Conservation (phyloP, 64 coral and sea anemone genomes). For the Trachythela sp. region DNA sequence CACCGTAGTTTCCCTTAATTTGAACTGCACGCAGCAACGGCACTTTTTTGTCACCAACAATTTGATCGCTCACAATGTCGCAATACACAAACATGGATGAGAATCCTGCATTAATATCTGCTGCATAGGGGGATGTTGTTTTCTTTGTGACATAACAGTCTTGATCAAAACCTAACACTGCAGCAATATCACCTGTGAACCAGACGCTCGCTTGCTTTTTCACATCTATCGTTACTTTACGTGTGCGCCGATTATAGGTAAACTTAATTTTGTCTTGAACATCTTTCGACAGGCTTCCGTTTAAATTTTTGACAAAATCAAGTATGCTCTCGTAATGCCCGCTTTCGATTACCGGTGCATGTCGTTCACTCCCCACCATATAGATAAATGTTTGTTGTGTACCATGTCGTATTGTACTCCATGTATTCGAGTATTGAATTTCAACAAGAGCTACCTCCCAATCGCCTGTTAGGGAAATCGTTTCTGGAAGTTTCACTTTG, state of each 20-base stretch:
- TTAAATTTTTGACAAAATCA: not conserved
- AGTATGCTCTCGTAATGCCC: not conserved
- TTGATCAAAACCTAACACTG: slow-evolving; percentile 8
- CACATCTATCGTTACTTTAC: too few species aligned
- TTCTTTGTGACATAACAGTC: not conserved
- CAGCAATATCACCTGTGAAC: slow-evolving; percentile 22
- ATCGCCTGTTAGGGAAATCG: not conserved
- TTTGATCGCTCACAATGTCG: not conserved
- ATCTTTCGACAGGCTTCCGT: not conserved
- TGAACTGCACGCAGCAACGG: not conserved
- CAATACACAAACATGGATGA: slow-evolving; percentile 10
- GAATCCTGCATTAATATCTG: not conserved
- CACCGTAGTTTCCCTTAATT: not conserved
- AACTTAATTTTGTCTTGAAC: not conserved
- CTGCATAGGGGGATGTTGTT: not conserved
- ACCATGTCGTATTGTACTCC: slow-evolving; percentile 27
- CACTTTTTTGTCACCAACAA: slow-evolving; percentile 6
- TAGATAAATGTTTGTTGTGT: not conserved
- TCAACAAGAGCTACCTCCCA: slow-evolving; percentile 39
- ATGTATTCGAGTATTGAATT: slow-evolving; percentile 40
- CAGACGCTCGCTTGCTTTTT: too few species aligned
- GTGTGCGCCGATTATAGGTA: too few species aligned
- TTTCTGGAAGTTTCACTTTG: slow-evolving; percentile 21
- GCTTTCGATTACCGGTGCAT: not conserved
- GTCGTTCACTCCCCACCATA: not conserved